Base-by-base conservation (phyloP, 37 sponge, comb jelly and placozoan genomes). In the Aplysina aerophoba region DNA sequence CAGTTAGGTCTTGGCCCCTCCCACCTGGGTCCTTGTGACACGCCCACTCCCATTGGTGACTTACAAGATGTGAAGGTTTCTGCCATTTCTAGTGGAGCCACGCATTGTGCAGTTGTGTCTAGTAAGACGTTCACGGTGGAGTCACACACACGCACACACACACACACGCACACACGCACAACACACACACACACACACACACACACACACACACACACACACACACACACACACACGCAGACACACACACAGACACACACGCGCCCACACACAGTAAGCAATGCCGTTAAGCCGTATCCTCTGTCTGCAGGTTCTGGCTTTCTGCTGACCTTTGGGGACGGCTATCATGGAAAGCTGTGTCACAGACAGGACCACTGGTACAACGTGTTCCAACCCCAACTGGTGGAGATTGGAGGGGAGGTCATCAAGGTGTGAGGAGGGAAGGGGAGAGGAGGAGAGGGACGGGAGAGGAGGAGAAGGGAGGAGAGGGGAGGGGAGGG, bases 341-440 rank as follows among this genome's bases (percentile, higher is more conserved):
- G 83, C 5, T 30, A 35, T 57, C 83, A 82, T 58, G 83, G 83
- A 1, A 82, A 82, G 11, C 65, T 82, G 25, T 24, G 83, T 5
- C 83, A 82, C 83, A 58, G 83, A 30, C 62, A 82, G 27, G 62
- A 82, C 37, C 55, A 82, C 24, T 82, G 55, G 59, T 59, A 30
- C 37, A 82, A 82, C 37, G 31, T 59, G 33, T 82, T 82, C 66
- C 15, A 24, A 4, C 83, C 62, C 22, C 55, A 24, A 5, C 27
- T 30, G 44, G 66, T 82, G 0, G 62, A 82, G 17, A 69, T 69
- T 31, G 34, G 34, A 17, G 71, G 71, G 34, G 19, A 17, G 28
- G 71, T 69, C 6, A 35, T 69, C 6, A 69, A 69, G 71, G 71
- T 69, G 34, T 35, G 34, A 11, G 3, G 50, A 44, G 8, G 50